phyloP scores from a whole-genome alignment of 2,888 invertebrate genomes.

The Lepidonotus clava region DNA sequence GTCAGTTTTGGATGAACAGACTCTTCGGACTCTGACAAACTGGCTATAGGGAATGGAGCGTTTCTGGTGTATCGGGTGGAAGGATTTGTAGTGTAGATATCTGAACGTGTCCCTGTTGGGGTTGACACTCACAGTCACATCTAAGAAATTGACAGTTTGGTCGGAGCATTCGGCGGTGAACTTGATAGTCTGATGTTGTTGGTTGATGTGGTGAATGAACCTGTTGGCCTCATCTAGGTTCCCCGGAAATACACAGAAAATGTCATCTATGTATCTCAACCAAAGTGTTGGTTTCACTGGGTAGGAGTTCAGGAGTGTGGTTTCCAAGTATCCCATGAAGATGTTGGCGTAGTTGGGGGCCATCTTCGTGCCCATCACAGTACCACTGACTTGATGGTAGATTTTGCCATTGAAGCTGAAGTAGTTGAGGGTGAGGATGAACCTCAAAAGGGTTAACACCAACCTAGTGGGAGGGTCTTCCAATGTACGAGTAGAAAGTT shows the following conservation, averaged over 20 bases:
- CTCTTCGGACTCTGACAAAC: too few relatives aligned
- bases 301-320: conserved; percentile 25
- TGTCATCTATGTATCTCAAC: conserved; percentile 27
- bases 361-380: conserved; percentile 60
- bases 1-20: too few relatives aligned
- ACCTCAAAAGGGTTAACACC: conserved; percentile 39
- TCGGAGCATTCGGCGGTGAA: too few relatives aligned
- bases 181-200: too few relatives aligned
- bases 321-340: conserved; percentile 42
- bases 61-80: too few relatives aligned
- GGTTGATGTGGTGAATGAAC: too few relatives aligned
- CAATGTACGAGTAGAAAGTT: background rate
- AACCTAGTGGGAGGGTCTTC: background rate
- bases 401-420: conserved; percentile 16
- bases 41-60: too few relatives aligned
- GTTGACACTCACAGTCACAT: too few relatives aligned
- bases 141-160: too few relatives aligned
- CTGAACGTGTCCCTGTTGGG: too few relatives aligned
- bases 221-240: too few relatives aligned
- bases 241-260: conserved; percentile 12
- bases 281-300: background rate
- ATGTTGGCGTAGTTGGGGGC: conserved; percentile 61
- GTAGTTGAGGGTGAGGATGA: conserved; percentile 58
- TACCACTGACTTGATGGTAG: conserved; percentile 58
- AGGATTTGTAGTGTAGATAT: too few relatives aligned